A percentile compares a stretch with the other conserved stretches of the same genome.
Conservation (phyloP, 37 sponge, comb jelly and placozoan genomes). For the Lycopodina hypogea region DNA sequence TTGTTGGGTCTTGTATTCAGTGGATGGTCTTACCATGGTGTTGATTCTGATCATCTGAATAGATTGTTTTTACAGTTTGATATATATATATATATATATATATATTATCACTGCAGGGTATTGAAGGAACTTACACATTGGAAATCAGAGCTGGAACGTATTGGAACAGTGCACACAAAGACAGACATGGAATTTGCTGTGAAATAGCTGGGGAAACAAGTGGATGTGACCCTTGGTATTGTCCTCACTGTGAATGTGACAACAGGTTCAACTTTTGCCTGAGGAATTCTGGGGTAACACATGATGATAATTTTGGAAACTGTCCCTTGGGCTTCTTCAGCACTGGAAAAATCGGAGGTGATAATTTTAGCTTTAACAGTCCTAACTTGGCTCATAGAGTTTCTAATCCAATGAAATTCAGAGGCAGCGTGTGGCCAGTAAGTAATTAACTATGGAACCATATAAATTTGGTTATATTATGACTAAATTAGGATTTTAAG, state of each 20-base stretch:
- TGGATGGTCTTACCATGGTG: no score
- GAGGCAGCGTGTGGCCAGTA: slow-evolving; percentile 35
- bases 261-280: slow-evolving; percentile 44
- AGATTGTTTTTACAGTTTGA: no score
- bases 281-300: slow-evolving; percentile 10
- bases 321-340: slow-evolving; percentile 38
- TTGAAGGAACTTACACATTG: slow-evolving; percentile 15
- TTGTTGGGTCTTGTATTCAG: no score
- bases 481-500: background rate
- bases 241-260: slow-evolving; percentile 33
- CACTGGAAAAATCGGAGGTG: slow-evolving; percentile 42
- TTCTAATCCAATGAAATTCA: slow-evolving; percentile 56
- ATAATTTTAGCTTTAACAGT: slow-evolving; percentile 22
- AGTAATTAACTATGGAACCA: background rate
- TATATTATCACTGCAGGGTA: background rate
- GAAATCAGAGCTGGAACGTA: slow-evolving; percentile 18
- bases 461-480: no score
- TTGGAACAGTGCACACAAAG: slow-evolving; percentile 16
- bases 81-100: no score
- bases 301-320: slow-evolving; percentile 30
- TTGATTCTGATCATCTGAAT: no score
- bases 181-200: slow-evolving; percentile 27
- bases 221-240: slow-evolving; percentile 13
- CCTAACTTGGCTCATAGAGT: slow-evolving; percentile 26
- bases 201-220: slow-evolving; percentile 12